phyloP scores from a whole-genome alignment of 2,888 invertebrate species.

The Papilio gigon region DNA sequence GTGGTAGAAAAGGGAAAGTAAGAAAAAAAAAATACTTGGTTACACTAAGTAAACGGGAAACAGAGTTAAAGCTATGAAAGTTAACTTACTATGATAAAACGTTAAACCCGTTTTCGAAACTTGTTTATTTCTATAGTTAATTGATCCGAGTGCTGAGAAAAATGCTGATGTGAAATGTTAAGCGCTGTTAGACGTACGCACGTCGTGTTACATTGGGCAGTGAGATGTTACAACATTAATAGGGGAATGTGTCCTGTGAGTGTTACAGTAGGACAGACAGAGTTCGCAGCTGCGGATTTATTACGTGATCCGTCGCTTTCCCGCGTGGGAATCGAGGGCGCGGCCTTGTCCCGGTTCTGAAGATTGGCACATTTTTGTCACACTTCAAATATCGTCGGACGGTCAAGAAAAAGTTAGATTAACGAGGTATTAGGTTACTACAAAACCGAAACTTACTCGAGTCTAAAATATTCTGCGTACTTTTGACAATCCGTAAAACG shows the following conservation, averaged over 20 bases:
- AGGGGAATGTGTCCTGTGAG: constrained; percentile 41
- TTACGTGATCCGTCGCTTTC: constrained; percentile 62
- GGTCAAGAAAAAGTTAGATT: constrained; percentile 34
- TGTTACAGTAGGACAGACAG: constrained; percentile 46
- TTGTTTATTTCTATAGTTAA: constrained; percentile 21
- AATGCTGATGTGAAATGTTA: constrained; percentile 1
- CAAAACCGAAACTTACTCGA: constrained; percentile 7
- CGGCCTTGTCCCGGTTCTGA: constrained; percentile 76
- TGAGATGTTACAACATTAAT: constrained; percentile 12
- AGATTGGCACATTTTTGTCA: constrained; percentile 79
- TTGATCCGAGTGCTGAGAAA: constrained; percentile 11
- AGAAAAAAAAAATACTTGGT: neutral
- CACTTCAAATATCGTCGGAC: constrained; percentile 45
- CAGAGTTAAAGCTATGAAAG: constrained; percentile 17
- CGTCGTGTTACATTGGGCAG: neutral
- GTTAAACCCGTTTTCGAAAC: constrained; percentile 15
- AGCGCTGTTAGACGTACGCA: neutral
- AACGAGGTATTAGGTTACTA: constrained; percentile 23
- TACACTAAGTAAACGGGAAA: constrained; percentile 21
- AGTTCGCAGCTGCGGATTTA: constrained; percentile 60
- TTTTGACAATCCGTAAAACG: neutral
- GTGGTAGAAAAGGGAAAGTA: constrained; percentile 11
- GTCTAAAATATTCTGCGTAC: neutral
- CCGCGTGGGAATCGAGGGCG: constrained; percentile 69
- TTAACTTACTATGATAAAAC: constrained; percentile 10